Evolutionary conservation across 2,797 vertebrate genomes (phyloP).

Genomic region (Gephyroberyx darwinii): DNA sequence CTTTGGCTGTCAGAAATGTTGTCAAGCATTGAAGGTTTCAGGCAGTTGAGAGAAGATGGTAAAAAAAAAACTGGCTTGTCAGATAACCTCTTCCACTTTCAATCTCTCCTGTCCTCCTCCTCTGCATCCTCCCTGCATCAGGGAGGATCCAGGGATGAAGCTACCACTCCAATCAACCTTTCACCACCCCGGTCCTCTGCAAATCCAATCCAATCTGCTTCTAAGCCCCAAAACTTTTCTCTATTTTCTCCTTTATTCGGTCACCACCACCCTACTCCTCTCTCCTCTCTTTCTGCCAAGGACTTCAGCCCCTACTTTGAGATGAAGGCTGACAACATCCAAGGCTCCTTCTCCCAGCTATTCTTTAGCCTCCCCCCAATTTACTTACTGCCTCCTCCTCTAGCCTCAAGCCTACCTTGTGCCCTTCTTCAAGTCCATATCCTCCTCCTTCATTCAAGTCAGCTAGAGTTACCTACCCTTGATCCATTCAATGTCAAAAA

Average conservation of each 20-base stretch:
- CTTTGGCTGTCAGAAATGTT: slow-evolving; percentile 39
- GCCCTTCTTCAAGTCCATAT: slow-evolving; percentile 18
- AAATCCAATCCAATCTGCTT: slow-evolving; percentile 50
- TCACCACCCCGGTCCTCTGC: slow-evolving; percentile 32
- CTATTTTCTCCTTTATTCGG: too few relatives aligned
- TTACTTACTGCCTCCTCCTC: slow-evolving; percentile 40
- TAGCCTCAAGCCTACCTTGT: slow-evolving; percentile 37
- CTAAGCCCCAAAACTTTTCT: slow-evolving; percentile 10
- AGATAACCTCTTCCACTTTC: slow-evolving; percentile 57
- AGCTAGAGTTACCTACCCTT: too few relatives aligned
- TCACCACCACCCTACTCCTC: slow-evolving; percentile 25
- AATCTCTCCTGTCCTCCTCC: slow-evolving; percentile 47
- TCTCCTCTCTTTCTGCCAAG: slow-evolving; percentile 41
- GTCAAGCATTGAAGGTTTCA: slow-evolving; percentile 39
- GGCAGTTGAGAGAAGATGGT: slow-evolving; percentile 38
- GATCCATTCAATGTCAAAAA: too few relatives aligned
- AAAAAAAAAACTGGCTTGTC: slow-evolving; percentile 28
- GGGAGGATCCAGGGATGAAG: slow-evolving; percentile 32
- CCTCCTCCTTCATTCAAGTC: background rate
- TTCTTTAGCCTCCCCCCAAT: slow-evolving; percentile 46
- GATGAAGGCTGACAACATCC: slow-evolving; percentile 44
- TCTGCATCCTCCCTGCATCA: slow-evolving; percentile 47
- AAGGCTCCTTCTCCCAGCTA: slow-evolving; percentile 35
- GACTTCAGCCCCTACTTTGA: slow-evolving; percentile 42
- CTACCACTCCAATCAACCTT: slow-evolving; percentile 50